These are phyloP conservation scores for Drosophila simulans DNA, from an alignment of 1,140 invertebrate genomes.

Conservation along the genomic window DNA sequence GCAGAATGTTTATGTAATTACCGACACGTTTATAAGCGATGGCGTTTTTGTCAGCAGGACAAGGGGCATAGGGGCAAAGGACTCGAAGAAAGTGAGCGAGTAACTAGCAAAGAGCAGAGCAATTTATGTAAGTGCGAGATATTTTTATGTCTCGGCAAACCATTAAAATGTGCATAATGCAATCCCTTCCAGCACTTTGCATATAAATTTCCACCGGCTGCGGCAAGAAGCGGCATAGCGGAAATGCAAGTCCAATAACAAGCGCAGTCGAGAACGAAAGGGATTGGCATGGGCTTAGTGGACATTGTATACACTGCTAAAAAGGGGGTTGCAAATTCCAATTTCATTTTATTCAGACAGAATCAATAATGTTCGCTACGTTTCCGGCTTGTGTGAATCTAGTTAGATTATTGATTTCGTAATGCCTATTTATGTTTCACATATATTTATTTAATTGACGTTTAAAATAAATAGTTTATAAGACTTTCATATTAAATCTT, in stretches of 20 bases:
- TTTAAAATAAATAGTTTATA: no score
- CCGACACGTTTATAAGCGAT: conserved; percentile 24
- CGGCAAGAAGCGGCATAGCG: conserved; percentile 39
- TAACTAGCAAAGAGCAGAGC: conserved; percentile 43
- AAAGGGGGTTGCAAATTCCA: not conserved
- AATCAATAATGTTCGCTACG: no score
- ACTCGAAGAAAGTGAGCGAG: conserved; percentile 30
- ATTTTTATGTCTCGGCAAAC: conserved; percentile 44
- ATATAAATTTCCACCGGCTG: conserved; percentile 57
- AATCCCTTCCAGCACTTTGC: conserved; percentile 45
- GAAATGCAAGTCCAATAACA: conserved; percentile 64
- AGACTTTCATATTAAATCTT: no score
- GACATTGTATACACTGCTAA: conserved; percentile 16
- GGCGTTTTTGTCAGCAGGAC: not conserved
- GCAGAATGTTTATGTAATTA: conserved; percentile 61
- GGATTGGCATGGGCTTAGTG: conserved; percentile 24
- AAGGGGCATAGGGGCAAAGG: not conserved
- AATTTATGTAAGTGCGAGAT: conserved; percentile 62
- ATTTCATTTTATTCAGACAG: not conserved
- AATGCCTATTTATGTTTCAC: no score
- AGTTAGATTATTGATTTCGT: no score
- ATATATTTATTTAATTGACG: no score
- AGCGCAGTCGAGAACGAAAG: conserved; percentile 7
- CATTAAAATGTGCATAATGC: conserved; percentile 66
- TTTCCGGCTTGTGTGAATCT: no score